A percentile compares a stretch with the other conserved stretches of the same genome.
Conservation (phyloP, 2,113 vertebrate species). For the Cavia porcellus region DNA sequence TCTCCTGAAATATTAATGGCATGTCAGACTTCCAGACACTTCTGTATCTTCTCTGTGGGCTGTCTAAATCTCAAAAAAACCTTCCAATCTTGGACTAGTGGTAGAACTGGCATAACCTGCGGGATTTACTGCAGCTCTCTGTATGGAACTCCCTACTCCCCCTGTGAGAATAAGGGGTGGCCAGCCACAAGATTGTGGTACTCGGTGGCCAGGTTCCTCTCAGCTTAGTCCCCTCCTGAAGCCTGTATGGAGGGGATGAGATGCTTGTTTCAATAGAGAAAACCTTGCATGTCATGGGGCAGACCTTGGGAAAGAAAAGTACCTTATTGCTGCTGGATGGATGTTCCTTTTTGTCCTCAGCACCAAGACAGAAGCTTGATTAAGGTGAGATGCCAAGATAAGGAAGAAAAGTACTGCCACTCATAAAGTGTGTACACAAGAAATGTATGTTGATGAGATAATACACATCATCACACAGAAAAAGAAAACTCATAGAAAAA, state of each 20-base stretch:
- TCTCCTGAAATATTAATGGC: neutral
- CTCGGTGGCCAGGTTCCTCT: neutral
- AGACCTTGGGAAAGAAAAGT: neutral
- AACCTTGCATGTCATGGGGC: neutral
- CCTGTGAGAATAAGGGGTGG: neutral
- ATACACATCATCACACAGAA: no score
- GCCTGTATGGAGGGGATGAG: neutral
- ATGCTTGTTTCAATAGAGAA: neutral
- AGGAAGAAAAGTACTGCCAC: neutral
- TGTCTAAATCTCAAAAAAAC: neutral
- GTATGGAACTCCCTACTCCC: neutral
- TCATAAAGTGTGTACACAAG: neutral
- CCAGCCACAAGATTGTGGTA: neutral
- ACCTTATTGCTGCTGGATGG: neutral
- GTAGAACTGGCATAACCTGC: neutral
- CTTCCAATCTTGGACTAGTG: neutral
- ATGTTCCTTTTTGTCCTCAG: neutral
- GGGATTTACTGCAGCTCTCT: neutral
- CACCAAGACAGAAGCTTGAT: neutral
- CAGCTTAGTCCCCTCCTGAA: neutral
- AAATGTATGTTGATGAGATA: neutral
- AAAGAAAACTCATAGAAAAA: neutral
- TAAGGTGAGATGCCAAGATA: neutral
- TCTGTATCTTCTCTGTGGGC: neutral
- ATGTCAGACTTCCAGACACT: neutral